Evolutionary conservation across 2,113 vertebrate species (phyloP), one percentile per base, ranked within the genome.

Genomic region (Ptilonorhynchus violaceus): DNA sequence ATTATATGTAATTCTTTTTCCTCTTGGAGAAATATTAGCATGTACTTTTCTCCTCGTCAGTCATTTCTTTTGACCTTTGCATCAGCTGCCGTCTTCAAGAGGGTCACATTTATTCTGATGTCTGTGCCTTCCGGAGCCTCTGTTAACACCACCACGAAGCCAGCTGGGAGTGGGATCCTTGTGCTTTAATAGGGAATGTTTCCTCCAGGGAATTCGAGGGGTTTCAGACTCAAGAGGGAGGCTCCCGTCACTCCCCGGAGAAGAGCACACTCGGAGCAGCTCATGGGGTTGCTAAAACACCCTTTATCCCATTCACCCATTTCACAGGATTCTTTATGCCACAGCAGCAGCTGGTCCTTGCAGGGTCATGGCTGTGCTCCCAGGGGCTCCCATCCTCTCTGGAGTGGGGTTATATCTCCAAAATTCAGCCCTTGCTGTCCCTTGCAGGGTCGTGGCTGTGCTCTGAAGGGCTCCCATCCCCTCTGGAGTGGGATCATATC

Each of bases 11-110:
- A 96, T 97, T 96, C 91, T 67, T 78, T 19, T 70, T 70, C 80
- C 84, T 92, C 91, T 41, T 37, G 62, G 77, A 96, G 93, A 85
- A 97, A 95, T 74, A 97, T 96, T 95, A 95, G 89, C 96, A 94
- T 93, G 90, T 83, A 42, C 91, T 96, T 91, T 90, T 56, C 88
- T 83, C 72, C 91, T 62, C 39, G 7, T 95, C 93, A 93, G 76
- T 94, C 92, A 88, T 75, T 86, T 42, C 67, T 30, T 67, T 7
- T 77, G 85, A 96, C 86, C 94, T 93, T 93, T 92, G 77, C 70
- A 33, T 73, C 92, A 62, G 13, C 86, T 72, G 78, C 53, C 0
- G 3, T 42, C 92, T 94, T 20, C 16, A 20, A 44, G 59, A 85
- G 76, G 77, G 70, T 31, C 76, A 4, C 47, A 6, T 91, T 89